A percentile compares a stretch with the other conserved stretches of the same genome.
Conservation (phyloP, 1,140 invertebrate genomes). For the Nasonia vitripennis region DNA sequence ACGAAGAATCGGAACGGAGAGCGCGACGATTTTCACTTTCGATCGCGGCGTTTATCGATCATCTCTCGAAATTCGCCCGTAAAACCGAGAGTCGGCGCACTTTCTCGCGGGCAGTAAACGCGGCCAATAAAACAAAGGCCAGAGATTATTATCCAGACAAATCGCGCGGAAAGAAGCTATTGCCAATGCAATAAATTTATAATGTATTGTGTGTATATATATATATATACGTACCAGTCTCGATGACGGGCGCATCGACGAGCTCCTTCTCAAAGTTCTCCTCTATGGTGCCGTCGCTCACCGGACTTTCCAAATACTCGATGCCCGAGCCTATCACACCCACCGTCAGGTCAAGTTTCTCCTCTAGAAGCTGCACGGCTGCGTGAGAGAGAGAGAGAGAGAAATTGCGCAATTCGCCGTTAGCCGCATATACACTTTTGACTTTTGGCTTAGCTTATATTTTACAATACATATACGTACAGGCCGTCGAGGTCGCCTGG, state of each 20-base stretch:
- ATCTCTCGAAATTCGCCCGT: neutral
- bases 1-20: neutral
- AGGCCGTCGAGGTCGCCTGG: slow-evolving; percentile 73
- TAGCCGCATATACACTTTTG: too few relatives aligned
- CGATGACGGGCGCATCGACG: slow-evolving; percentile 79
- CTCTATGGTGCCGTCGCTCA: slow-evolving; percentile 91
- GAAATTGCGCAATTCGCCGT: neutral
- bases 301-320: slow-evolving; percentile 84
- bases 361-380: slow-evolving; percentile 74
- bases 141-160: neutral
- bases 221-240: slow-evolving; percentile 67
- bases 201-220: neutral
- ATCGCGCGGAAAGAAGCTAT: neutral
- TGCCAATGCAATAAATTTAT: neutral
- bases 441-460: too few relatives aligned
- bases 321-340: slow-evolving; percentile 68
- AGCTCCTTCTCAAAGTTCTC: slow-evolving; percentile 95
- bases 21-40: neutral
- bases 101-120: neutral
- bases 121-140: neutral
- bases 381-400: slow-evolving; percentile 58
- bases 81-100: neutral
- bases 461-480: slow-evolving; percentile 55
- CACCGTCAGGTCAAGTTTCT: slow-evolving; percentile 75
- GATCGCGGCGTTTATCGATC: neutral